Base-by-base conservation (phyloP, 2,797 vertebrate genomes). In the Lithobates pipiens region DNA sequence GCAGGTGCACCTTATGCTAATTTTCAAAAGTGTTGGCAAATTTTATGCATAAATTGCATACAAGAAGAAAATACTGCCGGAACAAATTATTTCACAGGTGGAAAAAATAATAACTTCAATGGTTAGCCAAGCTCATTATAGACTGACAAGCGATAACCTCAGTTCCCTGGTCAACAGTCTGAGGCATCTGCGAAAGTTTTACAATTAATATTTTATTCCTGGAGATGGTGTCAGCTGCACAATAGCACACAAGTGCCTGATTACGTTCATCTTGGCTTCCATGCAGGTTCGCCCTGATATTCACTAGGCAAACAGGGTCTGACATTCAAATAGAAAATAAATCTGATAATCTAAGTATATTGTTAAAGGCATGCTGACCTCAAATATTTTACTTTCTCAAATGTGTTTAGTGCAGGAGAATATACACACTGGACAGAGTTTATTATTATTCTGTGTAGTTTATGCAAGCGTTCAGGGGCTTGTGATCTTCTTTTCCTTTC, bases 11-110 rank as follows among this genome's bases (percentile, higher is more conserved):
- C 94, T 95, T 94, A 95, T 95, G 95, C 94, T 95, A 95, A 96
- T 95, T 93, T 93, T 92, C 92, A 92, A 93, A 95, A 95, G 94
- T 95, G 94, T 95, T 96, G 95, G 95, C 95, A 95, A 94, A 95
- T 93, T 90, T 91, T 92, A 93, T 94, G 94, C 93, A 95, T 95
- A 95, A 95, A 96, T 96, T 95, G 94, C 94, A 94, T 91, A 94
- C 10, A 80, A 80, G 39, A 29, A 74, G 76, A 74, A 46, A 63
- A 68, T 54, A 70, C 65, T 85, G 44, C 73, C 42, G 72, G 65
- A 77, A 81, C 93, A 93, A 95, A 94, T 93, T 93, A 93, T 92
- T 92, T 95, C 93, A 92, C 94, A 94, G 94, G 94, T 94, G 94
- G 93, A 91, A 92, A 93, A 93, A 92, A 93, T 94, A 95, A 95